Evolutionary conservation across 2,797 vertebrate genomes (phyloP).

Genomic region (Corythornis leucogaster): DNA sequence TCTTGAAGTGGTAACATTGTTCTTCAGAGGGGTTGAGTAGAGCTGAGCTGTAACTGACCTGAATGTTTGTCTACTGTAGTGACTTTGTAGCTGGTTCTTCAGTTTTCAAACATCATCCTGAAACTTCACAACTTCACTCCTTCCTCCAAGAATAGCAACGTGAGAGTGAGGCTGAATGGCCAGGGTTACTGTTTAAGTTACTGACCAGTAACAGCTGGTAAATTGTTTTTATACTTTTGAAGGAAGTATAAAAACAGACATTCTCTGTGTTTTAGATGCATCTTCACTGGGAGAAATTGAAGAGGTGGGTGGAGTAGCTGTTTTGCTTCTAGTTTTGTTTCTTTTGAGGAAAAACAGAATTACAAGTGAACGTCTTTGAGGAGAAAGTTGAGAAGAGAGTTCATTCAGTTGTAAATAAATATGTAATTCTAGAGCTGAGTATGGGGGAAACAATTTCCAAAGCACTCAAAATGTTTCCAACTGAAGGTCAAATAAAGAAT

Average conservation of each 20-base stretch:
- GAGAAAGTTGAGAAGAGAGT: background rate
- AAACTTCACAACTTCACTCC: background rate
- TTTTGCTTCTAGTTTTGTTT: background rate
- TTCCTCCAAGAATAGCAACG: background rate
- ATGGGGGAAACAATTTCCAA: background rate
- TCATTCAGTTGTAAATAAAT: background rate
- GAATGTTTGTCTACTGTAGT: background rate
- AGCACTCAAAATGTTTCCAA: background rate
- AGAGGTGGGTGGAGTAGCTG: background rate
- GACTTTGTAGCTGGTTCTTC: background rate
- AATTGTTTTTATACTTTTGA: background rate
- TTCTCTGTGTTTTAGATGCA: background rate
- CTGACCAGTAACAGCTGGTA: background rate
- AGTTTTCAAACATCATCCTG: background rate
- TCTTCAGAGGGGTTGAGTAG: background rate
- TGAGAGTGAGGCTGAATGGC: background rate
- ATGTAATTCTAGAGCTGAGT: background rate
- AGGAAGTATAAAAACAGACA: background rate
- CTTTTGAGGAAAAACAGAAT: background rate
- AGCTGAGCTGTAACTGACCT: background rate
- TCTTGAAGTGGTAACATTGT: rapidly evolving
- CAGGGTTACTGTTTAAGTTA: background rate
- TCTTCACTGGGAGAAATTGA: background rate
- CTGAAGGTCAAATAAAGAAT: background rate
- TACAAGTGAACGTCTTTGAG: background rate